Evolutionary conservation across 2,888 invertebrate genomes (phyloP).

Genomic region (Petrophora chlorosata): DNA sequence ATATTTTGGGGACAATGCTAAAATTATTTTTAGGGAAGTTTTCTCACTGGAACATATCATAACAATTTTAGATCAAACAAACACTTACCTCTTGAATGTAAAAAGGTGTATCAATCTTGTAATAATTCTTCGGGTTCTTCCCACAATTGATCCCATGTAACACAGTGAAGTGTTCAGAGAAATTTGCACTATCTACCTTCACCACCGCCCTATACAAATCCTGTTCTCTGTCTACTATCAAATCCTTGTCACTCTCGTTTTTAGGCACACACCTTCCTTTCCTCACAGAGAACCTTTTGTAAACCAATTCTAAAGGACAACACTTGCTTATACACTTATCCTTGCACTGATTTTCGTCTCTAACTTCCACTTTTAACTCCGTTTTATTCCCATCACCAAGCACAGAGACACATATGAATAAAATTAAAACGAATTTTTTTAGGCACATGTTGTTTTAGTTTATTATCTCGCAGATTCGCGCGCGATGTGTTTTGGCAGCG

Average conservation of each 20-base stretch:
- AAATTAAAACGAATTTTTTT: neutral
- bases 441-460: neutral
- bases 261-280: conserved; percentile 24
- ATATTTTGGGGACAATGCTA: too few species aligned
- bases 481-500: conserved; percentile 19
- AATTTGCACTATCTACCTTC: conserved; percentile 24
- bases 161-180: conserved; percentile 31
- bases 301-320: conserved; percentile 48
- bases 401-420: neutral
- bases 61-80: neutral
- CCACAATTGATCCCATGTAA: conserved; percentile 41
- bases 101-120: conserved; percentile 28
- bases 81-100: conserved; percentile 45
- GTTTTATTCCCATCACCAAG: conserved; percentile 17
- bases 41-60: too few species aligned
- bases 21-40: too few species aligned
- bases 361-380: conserved; percentile 13
- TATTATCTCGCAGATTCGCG: conserved; percentile 5
- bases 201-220: conserved; percentile 18
- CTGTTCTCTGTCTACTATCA: conserved; percentile 32
- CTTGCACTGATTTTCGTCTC: conserved; percentile 30
- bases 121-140: conserved; percentile 21
- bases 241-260: conserved; percentile 17
- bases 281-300: neutral
- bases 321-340: conserved; percentile 54